These are phyloP conservation scores for Dasysyrphus albostriatus DNA, from an alignment of 2,888 invertebrate genomes.

Conservation along the genomic window DNA sequence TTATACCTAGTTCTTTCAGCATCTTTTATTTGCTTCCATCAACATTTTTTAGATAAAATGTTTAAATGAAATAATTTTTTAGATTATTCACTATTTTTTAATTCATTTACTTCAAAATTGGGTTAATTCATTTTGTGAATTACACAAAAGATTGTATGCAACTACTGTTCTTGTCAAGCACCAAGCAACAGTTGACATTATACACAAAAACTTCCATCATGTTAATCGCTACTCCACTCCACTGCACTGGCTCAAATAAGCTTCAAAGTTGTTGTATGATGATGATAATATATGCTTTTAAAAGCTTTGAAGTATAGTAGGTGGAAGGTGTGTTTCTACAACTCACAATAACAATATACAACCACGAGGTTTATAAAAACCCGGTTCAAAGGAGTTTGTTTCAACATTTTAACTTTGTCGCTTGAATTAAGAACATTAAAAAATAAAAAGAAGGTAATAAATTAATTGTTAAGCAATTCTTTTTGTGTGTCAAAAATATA, in stretches of 20 bases:
- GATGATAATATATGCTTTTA: slow-evolving; percentile 11
- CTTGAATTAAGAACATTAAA: slow-evolving; percentile 52
- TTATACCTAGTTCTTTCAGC: too few species aligned
- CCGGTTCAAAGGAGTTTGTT: slow-evolving; percentile 35
- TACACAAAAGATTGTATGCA: slow-evolving; percentile 18
- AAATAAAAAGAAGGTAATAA: slow-evolving; percentile 41
- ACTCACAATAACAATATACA: slow-evolving; percentile 14
- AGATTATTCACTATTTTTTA: neutral
- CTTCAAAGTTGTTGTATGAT: slow-evolving; percentile 13
- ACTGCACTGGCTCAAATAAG: slow-evolving; percentile 23
- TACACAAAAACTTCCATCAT: slow-evolving; percentile 45
- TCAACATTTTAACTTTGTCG: slow-evolving; percentile 57
- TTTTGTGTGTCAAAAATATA: slow-evolving; percentile 2
- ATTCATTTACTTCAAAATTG: neutral
- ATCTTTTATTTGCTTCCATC: too few species aligned
- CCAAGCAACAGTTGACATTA: slow-evolving; percentile 1
- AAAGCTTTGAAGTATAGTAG: slow-evolving; percentile 35
- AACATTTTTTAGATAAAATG: too few species aligned
- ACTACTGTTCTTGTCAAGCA: slow-evolving; percentile 11
- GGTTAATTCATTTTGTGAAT: slow-evolving; percentile 49
- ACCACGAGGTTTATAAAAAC: slow-evolving; percentile 59
- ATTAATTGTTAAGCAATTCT: neutral
- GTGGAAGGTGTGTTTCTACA: slow-evolving; percentile 30
- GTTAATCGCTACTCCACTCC: neutral
- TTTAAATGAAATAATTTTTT: neutral